Evolutionary conservation across 2,113 vertebrate genomes (phyloP), one percentile per base, ranked within the genome.

Genomic region (Ibidorhyncha struthersii): DNA sequence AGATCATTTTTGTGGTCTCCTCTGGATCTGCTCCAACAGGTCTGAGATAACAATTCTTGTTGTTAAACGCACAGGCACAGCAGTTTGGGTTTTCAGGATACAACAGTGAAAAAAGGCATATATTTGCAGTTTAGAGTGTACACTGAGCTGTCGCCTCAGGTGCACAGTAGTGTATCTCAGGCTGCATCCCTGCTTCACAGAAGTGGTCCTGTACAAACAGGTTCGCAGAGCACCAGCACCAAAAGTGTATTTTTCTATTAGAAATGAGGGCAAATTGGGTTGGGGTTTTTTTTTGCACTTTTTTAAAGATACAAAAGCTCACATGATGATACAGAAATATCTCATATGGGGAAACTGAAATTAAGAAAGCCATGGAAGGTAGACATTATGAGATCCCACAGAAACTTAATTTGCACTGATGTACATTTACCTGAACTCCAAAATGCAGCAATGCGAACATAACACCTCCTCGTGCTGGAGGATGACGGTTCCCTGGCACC

Each of bases 151-250:
- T 18, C 52, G 53, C 38, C 55, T 49, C 11, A 15, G 83, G 61
- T 41, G 12, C n/a, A 8, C 0, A 2, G n/a, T 40, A 2, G 22
- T 8, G 32, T 3, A 59, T 21, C 36, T 36, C 52, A n/a, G 40
- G 25, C 34, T 4, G 4, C 61, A 52, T 8, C 53, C 22, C 18
- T 22, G 21, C 36, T 5, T 32, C 34, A 8, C 17, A 30, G 78
- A 7, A 38, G 36, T 3, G 27, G 29, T 25, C 26, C 59, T 4
- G 1, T 13, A 8, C 10, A n/a, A 40, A 12, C 15, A 6, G 36
- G 36, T 7, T 53, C 38, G 41, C 38, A 18, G 6, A 52, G 23
- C 21, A 34, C 38, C 5, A 38, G 38, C 40, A 29, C 20, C 4
- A 27, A 58, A 27, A 43, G 14, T 27, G 32, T 36, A 36, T 52